Evolutionary conservation across 2,113 vertebrate genomes (phyloP), one percentile per base, ranked within the genome.

Genomic region (Nansenia antarctica): DNA sequence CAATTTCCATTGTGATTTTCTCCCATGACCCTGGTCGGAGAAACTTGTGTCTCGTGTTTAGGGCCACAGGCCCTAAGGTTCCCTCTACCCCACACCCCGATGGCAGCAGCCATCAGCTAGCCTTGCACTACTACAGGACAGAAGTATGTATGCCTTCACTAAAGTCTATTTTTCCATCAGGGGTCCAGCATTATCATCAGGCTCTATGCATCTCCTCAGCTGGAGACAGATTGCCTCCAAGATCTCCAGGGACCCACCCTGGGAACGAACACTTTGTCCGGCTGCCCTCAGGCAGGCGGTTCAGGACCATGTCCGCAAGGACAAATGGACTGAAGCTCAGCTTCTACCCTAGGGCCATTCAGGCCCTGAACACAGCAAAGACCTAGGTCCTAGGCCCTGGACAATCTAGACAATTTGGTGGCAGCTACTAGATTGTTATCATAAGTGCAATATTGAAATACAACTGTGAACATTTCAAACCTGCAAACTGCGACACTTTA

Each of bases 131-230:
- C n/a, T n/a, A 32, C n/a, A 59, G 29, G 6, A 32, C 30, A 18
- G 29, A 12, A 30, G 3, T 18, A 49, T 37, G 35, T 11, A 6
- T 11, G 11, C 9, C 24, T 26, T 24, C 12, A 20, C 26, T 55
- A 7, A 9, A 11, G 8, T 27, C 53, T 55, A 26, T 52, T 20
- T 24, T 52, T 8, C 24, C 53, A n/a, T 9, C 8, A 22, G 9
- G 42, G 45, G 63, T 65, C 30, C 60, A 24, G 37, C 55, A 59
- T 59, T 31, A 47, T 35, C 37, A 60, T 60, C 53, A 39, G 18
- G 1, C 34, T 26, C 15, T 26, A n/a, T n/a, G n/a, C n/a, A n/a
- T n/a, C 12, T 26, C 15, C n/a, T 20, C 4, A 20, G 18, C 35
- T 59, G 32, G 29, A 34, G 53, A 45, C 9, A 11, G n/a, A 54